Conservation (phyloP, 2,113 vertebrate species). For the Apus apus region DNA sequence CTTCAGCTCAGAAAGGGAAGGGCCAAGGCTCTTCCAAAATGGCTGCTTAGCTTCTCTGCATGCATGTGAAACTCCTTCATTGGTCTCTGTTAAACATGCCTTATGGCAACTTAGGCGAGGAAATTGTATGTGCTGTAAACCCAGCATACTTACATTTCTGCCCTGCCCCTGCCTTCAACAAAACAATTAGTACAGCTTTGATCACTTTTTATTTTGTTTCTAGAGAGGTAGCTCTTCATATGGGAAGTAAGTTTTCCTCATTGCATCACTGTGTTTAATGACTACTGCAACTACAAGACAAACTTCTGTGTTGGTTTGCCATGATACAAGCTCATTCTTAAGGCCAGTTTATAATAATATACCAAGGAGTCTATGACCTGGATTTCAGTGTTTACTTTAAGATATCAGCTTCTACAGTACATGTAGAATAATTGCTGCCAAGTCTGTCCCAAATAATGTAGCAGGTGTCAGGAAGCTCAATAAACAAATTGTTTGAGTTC, state of each 20-base stretch:
- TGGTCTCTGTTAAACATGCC: fast-evolving
- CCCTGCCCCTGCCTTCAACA: neutral
- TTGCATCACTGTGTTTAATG: neutral
- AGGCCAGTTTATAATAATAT: neutral
- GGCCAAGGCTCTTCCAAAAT: neutral
- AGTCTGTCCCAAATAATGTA: neutral
- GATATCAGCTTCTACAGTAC: neutral
- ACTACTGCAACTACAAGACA: neutral
- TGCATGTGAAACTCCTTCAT: too few relatives aligned
- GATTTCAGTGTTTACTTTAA: neutral
- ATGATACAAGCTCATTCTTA: neutral
- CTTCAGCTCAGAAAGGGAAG: neutral
- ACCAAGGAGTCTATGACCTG: neutral
- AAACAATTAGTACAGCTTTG: neutral
- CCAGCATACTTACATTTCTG: neutral
- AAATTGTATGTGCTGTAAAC: neutral
- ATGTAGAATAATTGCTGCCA: neutral
- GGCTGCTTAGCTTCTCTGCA: neutral
- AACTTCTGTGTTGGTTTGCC: neutral
- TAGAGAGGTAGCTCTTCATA: neutral
- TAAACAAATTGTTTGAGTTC: neutral
- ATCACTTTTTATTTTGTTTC: neutral
- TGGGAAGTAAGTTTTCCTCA: neutral
- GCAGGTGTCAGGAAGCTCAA: neutral
- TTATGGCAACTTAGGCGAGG: neutral